Conservation (phyloP, 2,888 invertebrate genomes). For the Andrena fulva region DNA sequence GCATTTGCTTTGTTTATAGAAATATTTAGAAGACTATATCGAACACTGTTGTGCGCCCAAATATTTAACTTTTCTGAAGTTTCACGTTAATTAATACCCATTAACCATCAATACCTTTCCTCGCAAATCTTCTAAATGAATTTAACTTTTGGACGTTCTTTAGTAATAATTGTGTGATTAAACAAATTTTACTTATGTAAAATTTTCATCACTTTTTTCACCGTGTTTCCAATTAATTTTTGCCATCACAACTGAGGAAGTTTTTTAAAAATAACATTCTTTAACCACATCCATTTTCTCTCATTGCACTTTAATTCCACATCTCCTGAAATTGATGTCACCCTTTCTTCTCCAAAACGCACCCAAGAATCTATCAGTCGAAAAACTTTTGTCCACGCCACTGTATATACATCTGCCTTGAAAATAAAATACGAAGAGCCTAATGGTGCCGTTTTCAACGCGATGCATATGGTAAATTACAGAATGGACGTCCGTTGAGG, state of each 20-base stretch:
- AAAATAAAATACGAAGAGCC: neutral
- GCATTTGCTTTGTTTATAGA: neutral
- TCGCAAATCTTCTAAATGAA: too few relatives aligned
- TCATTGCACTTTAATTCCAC: neutral
- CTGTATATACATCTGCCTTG: conserved; percentile 6
- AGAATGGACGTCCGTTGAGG: conserved; percentile 31
- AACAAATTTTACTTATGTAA: neutral
- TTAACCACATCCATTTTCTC: neutral
- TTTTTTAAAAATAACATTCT: neutral
- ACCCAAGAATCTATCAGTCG: neutral
- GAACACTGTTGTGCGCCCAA: too few relatives aligned
- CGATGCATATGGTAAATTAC: conserved; percentile 5
- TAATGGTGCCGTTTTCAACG: conserved; percentile 12
- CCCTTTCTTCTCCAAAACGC: neutral
- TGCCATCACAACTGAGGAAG: neutral
- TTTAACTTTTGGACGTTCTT: too few relatives aligned
- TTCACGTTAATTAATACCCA: too few relatives aligned
- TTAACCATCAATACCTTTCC: too few relatives aligned
- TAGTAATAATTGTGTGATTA: too few relatives aligned
- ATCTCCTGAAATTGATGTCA: neutral
- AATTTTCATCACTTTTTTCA: neutral
- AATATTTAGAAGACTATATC: neutral
- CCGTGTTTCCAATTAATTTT: neutral
- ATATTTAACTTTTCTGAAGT: too few relatives aligned
- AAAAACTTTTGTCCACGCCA: neutral